Evolutionary conservation across 2,113 vertebrate species (phyloP), one percentile per base, ranked within the genome.

Genomic region (Eupsittula cactorum): DNA sequence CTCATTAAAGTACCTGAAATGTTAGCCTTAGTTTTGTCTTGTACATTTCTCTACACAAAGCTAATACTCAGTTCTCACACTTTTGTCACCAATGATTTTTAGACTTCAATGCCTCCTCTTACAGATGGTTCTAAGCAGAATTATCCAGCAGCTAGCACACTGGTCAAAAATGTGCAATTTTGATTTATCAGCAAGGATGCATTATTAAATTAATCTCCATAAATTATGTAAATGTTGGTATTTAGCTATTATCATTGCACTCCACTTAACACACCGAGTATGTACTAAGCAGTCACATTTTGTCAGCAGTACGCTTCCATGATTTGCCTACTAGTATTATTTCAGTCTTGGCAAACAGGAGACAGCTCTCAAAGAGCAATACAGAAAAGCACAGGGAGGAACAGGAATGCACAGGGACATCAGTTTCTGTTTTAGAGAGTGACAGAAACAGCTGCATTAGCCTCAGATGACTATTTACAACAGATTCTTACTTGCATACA

Each of bases 371-470:
- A 59, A 68, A 49, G 19, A 63, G 28, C 35, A 62, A 49, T 4
- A 63, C 4, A 11, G 20, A 39, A 74, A 7, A 81, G 50, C n/a
- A 41, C 16, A 59, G 7, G 25, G 31, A 90, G 7, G 11, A 67
- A 9, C 20, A 84, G 13, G 39, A 78, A 84, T 2, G 2, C 19
- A 46, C 1, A 42, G 16, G 12, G n/a, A 85, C 19, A 53, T 80
- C 31, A 21, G 37, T 5, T 76, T 21, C 29, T 29, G 5, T 10
- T 64, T 55, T 4, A 90, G 23, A 89, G 49, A 74, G 60, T 4
- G 4, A 68, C 0, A 59, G 7, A 84, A 67, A 41, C 16, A 42
- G 7, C 0, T 1, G 35, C 9, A 16, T 33, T 46, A 79, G 12
- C 13, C 52, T 79, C 37, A 70, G 28, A 24, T 7, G 17, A 20